A percentile compares a stretch with the other conserved stretches of the same genome.
Evolutionary conservation across 2,113 vertebrate genomes (phyloP).

Genomic region (Candoia aspera): DNA sequence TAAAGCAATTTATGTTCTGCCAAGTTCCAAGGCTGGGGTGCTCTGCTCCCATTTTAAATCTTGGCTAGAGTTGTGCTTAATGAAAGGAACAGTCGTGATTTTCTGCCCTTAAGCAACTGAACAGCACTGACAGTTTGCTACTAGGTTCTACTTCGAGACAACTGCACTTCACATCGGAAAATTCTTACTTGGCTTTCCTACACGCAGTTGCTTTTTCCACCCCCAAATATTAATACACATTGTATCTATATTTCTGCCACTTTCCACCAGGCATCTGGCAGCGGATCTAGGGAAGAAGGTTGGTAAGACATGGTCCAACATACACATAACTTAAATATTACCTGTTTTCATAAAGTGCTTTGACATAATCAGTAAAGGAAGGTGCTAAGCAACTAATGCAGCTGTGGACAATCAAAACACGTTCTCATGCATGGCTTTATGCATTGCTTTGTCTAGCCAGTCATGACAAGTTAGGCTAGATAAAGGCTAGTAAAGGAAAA

Average conservation of each 20-base stretch:
- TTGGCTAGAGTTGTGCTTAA: neutral
- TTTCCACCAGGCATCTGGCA: neutral
- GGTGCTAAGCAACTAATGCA: conserved; percentile 36
- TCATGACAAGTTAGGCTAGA: conserved; percentile 9
- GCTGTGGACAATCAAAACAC: conserved; percentile 26
- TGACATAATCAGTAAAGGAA: conserved; percentile 30
- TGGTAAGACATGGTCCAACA: neutral
- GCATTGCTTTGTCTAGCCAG: conserved; percentile 16
- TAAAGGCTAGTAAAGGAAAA: conserved; percentile 11
- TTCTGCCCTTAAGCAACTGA: neutral
- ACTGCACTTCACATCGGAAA: neutral
- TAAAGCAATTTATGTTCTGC: neutral
- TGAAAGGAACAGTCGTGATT: neutral
- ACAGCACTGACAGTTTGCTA: neutral
- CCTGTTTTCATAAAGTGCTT: conserved; percentile 22
- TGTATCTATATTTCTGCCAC: neutral
- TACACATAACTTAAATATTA: neutral
- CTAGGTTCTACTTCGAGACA: neutral
- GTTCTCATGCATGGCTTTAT: conserved; percentile 13
- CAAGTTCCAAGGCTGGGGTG: neutral
- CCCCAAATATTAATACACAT: neutral
- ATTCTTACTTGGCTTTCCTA: neutral
- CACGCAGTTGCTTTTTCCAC: neutral
- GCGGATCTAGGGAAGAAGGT: neutral
- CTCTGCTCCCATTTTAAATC: neutral